Conservation (phyloP, 2,888 invertebrate genomes). For the Odontothrips loti region DNA sequence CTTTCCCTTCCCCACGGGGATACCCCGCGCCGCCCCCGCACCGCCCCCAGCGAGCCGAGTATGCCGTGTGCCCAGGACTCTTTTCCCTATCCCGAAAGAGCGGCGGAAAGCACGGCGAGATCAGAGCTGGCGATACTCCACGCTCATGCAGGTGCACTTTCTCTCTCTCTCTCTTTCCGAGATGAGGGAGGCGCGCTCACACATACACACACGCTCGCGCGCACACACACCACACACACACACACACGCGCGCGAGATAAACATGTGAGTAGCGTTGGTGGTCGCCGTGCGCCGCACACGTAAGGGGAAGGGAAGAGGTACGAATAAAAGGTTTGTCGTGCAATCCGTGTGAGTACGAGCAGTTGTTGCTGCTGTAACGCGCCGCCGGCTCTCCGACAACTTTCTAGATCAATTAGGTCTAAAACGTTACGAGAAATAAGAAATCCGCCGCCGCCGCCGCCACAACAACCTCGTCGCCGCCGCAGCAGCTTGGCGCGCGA, state of each 20-base stretch:
- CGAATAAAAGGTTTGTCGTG: no score
- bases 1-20: not conserved
- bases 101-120: not conserved
- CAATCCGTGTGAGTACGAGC: no score
- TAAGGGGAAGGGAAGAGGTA: not conserved
- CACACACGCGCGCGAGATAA: not conserved
- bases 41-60: no score
- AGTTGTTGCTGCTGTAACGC: no score
- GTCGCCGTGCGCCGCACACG: not conserved
- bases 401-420: no score
- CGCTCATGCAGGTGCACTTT: slow-evolving; percentile 6
- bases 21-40: not conserved
- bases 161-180: slow-evolving; percentile 6
- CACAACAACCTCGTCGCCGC: no score
- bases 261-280: not conserved
- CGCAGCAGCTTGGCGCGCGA: no score
- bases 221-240: no score
- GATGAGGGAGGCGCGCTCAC: not conserved
- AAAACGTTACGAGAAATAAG: no score
- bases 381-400: no score
- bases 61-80: no score
- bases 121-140: slow-evolving; percentile 7
- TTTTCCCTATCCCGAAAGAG: not conserved
- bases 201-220: not conserved
- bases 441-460: no score